Percentiles rank a stretch among this genome's conserved stretches.
Evolutionary conservation across 2,888 invertebrate species (phyloP).

Genomic region (Lucinisca nassula): DNA sequence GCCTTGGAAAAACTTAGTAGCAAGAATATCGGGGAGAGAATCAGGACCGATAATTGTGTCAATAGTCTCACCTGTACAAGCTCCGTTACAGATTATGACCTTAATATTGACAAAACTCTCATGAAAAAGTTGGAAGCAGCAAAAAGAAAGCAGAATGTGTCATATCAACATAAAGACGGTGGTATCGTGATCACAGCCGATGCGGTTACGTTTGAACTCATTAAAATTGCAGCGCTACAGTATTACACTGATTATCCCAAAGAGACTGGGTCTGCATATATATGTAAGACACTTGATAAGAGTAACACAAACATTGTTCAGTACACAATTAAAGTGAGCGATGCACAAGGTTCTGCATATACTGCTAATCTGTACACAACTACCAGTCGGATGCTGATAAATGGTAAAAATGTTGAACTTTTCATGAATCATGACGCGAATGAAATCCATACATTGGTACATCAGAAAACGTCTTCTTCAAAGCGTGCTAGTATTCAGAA

Average conservation of each 20-base stretch:
- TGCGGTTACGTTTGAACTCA: constrained; percentile 4
- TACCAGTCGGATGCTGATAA: background rate
- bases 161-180: background rate
- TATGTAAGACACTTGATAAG: background rate
- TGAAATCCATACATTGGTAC: background rate
- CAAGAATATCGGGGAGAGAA: no score
- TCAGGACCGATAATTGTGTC: no score
- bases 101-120: background rate
- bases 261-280: background rate
- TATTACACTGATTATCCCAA: background rate
- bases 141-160: background rate
- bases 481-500: background rate
- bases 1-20: no score
- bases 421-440: background rate
- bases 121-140: background rate
- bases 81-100: background rate
- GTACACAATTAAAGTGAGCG: no score
- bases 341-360: background rate
- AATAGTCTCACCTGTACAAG: no score
- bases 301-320: no score
- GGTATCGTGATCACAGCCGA: background rate
- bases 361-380: background rate
- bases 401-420: constrained; percentile 5
- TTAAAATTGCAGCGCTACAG: background rate
- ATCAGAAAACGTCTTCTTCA: background rate